phyloP scores from a whole-genome alignment of 2,888 invertebrate genomes.

The Girardia tigrina region DNA sequence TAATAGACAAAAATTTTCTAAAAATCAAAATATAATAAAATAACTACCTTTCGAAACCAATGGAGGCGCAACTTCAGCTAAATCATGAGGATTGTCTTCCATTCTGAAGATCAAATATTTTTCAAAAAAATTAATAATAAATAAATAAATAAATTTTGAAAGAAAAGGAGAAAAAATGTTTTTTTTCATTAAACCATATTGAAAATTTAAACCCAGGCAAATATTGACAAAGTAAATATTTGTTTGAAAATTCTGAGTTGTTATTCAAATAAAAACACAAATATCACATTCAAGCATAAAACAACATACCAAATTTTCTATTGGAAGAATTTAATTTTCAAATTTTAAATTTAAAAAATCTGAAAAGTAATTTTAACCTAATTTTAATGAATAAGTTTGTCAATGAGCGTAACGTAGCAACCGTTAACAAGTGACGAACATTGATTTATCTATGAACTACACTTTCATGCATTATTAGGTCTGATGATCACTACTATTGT shows the following conservation, averaged over 20 bases:
- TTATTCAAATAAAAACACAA: too few species aligned
- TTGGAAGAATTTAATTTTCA: not conserved
- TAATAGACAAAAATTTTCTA: too few species aligned
- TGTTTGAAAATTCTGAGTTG: too few species aligned
- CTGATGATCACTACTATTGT: not conserved
- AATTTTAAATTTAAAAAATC: not conserved
- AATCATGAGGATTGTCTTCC: slow-evolving; percentile 10
- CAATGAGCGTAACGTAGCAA: not conserved
- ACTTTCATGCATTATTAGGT: not conserved
- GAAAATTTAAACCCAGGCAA: too few species aligned
- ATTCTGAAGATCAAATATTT: slow-evolving; percentile 5
- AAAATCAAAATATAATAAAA: too few species aligned
- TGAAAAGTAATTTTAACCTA: too few species aligned
- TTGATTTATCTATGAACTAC: not conserved
- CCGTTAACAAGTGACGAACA: slow-evolving; percentile 10
- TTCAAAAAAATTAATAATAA: not conserved
- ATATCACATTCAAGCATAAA: not conserved
- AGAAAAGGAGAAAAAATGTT: too few species aligned
- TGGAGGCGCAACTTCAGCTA: not conserved
- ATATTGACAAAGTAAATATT: slow-evolving; percentile 1
- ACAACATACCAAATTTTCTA: slow-evolving; percentile 2
- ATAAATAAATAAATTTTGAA: too few species aligned
- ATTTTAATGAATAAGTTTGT: not conserved
- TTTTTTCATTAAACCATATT: too few species aligned
- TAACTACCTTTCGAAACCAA: not conserved